Evolutionary conservation across 2,797 vertebrate species (phyloP).

Genomic region (Alectoris magna): DNA sequence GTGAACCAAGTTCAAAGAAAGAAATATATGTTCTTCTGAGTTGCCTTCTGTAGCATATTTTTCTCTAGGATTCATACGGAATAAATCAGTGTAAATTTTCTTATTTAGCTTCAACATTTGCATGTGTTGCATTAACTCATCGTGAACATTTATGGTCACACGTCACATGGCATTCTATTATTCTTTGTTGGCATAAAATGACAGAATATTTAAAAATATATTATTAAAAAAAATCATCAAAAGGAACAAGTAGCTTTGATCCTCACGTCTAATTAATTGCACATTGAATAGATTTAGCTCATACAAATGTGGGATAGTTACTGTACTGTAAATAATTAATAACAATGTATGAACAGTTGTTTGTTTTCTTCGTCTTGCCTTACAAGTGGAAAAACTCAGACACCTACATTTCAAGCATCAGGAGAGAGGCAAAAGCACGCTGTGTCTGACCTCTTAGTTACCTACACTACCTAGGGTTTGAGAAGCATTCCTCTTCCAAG

Average conservation of each 20-base stretch:
- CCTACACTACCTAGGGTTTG: not conserved
- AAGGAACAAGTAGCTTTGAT: constrained; percentile 74
- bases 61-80: constrained; percentile 10
- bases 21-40: not conserved
- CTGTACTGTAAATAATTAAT: constrained; percentile 77
- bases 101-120: constrained; percentile 13
- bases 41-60: not conserved
- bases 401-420: constrained; percentile 32
- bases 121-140: constrained; percentile 41
- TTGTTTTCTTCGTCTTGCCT: constrained; percentile 56
- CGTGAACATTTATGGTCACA: constrained; percentile 48
- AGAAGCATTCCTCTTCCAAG: not conserved
- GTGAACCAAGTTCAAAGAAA: not conserved
- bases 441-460: not conserved
- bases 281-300: constrained; percentile 69
- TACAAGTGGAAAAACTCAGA: not conserved
- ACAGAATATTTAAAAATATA: constrained; percentile 54
- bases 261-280: constrained; percentile 75
- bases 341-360: constrained; percentile 50
- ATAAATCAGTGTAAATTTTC: constrained; percentile 7
- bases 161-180: constrained; percentile 68
- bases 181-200: constrained; percentile 65
- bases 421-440: not conserved
- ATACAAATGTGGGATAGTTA: constrained; percentile 58
- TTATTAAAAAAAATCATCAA: constrained; percentile 78